These are phyloP conservation scores for Brenthis ino DNA, from an alignment of 2,888 invertebrate species.

Conservation along the genomic window DNA sequence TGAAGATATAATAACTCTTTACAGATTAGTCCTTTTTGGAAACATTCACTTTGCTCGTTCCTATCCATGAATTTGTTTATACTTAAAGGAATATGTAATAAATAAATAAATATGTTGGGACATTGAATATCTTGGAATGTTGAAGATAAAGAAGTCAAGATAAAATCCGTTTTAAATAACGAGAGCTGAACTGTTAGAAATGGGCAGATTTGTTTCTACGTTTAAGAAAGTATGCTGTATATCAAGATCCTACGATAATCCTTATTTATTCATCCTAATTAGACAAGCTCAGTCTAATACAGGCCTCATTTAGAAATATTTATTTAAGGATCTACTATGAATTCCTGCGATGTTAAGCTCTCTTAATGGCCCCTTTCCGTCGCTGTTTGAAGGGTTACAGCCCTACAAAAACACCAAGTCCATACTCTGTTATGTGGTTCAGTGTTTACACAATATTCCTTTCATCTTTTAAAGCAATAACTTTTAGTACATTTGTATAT, in stretches of 20 bases:
- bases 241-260: constrained; percentile 72
- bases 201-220: constrained; percentile 25
- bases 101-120: no score
- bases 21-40: no score
- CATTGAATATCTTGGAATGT: not conserved
- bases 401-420: constrained; percentile 34
- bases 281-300: constrained; percentile 52
- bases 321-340: constrained; percentile 56
- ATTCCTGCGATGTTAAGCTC: constrained; percentile 56
- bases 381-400: constrained; percentile 40
- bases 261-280: constrained; percentile 74
- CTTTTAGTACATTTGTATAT: constrained; percentile 3
- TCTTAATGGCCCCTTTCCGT: constrained; percentile 61
- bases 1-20: not conserved
- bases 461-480: constrained; percentile 24
- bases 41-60: no score
- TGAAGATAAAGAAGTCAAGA: constrained; percentile 29
- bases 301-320: constrained; percentile 56
- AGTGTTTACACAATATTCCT: constrained; percentile 25
- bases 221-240: constrained; percentile 37
- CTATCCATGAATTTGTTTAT: no score
- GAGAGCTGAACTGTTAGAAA: constrained; percentile 16
- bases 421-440: constrained; percentile 27
- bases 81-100: no score
- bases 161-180: constrained; percentile 20